Percentiles rank a stretch among this genome's conserved stretches.
These are phyloP conservation scores for Onychomys arenicola DNA, from an alignment of 2,797 vertebrate genomes.

Conservation along the genomic window DNA sequence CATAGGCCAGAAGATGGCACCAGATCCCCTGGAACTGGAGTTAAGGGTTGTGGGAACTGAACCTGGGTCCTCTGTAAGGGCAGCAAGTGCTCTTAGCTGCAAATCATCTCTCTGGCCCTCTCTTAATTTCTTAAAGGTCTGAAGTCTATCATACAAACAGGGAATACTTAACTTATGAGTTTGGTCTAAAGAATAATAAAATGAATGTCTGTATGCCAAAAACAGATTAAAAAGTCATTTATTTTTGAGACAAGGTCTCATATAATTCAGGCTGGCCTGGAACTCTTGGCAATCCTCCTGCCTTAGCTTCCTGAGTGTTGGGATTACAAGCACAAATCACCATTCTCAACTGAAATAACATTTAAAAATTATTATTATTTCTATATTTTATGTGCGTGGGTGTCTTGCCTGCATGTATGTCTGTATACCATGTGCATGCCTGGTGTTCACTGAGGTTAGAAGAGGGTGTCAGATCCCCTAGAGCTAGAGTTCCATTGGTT, in stretches of 20 bases:
- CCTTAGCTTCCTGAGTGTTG: neutral
- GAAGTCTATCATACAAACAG: neutral
- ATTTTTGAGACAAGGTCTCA: neutral
- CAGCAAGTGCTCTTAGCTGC: no score
- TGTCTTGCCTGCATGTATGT: neutral
- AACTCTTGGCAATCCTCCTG: neutral
- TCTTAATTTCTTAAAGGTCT: neutral
- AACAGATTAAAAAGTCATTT: neutral
- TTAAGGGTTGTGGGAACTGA: neutral
- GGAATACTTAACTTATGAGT: neutral
- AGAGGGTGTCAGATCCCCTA: neutral
- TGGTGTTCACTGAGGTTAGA: neutral
- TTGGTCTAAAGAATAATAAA: conserved; percentile 27
- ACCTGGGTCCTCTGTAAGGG: neutral
- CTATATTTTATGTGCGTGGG: neutral
- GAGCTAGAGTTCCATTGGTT: neutral
- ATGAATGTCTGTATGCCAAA: neutral
- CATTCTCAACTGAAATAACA: neutral
- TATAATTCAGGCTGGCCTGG: neutral
- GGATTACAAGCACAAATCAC: neutral
- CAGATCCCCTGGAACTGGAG: neutral
- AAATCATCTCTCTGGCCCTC: neutral
- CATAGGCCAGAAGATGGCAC: neutral
- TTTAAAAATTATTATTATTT: neutral
- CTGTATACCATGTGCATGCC: neutral